Evolutionary conservation across 92 coral and sea anemone genomes (phyloP).

Genomic region (Heliopora coerulea): DNA sequence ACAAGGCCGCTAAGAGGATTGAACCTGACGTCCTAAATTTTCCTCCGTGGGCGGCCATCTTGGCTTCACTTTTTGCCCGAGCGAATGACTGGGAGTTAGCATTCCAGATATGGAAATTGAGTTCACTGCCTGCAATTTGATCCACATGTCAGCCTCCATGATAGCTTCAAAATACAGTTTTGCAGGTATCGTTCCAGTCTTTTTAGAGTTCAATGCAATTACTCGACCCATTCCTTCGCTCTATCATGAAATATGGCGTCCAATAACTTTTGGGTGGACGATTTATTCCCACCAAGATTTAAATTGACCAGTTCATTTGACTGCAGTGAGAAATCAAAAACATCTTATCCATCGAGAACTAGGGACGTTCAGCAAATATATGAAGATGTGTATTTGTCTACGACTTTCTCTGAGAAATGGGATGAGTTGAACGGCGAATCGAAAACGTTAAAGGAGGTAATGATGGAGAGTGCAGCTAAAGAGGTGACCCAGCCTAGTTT

Average conservation of each 20-base stretch:
- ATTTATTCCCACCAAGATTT: conserved; percentile 86
- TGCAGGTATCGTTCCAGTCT: no score
- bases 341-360: neutral
- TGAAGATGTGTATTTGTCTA: conserved; percentile 14
- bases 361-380: conserved; percentile 12
- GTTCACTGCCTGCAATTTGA: no score
- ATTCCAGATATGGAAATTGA: no score
- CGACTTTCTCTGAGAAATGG: conserved; percentile 5
- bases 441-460: neutral
- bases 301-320: conserved; percentile 60
- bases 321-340: neutral
- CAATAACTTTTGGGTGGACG: conserved; percentile 70
- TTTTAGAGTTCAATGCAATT: no score
- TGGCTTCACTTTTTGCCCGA: no score
- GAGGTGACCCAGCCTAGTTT: neutral
- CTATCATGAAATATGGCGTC: conserved; percentile 36
- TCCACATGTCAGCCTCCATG: no score
- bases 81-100: no score
- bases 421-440: neutral
- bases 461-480: neutral
- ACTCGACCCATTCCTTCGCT: no score
- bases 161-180: no score
- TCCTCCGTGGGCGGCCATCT: no score
- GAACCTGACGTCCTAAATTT: no score
- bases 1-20: no score